phyloP scores from a whole-genome alignment of 64 coral and sea anemone species.

The Actinia equina region DNA sequence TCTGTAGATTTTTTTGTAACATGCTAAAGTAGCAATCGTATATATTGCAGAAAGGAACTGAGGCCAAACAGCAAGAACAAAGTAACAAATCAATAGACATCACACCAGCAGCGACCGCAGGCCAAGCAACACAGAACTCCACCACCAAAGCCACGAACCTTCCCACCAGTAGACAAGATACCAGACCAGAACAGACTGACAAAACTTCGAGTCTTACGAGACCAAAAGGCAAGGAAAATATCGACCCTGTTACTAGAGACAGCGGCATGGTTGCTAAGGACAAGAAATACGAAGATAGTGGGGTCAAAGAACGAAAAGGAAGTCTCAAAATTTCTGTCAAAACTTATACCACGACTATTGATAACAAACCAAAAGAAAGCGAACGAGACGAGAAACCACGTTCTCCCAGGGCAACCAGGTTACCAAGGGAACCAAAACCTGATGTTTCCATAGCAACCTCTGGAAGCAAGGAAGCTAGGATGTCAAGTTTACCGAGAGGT shows the following conservation, averaged over 20 bases:
- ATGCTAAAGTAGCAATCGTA: not conserved
- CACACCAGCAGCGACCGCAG: slow-evolving; percentile 17
- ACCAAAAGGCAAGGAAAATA: slow-evolving; percentile 19
- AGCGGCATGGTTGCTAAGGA: not conserved
- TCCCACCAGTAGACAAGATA: not conserved
- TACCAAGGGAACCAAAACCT: not conserved
- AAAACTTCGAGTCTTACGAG: not conserved
- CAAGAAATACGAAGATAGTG: not conserved
- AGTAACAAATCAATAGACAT: not conserved
- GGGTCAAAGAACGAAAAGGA: not conserved
- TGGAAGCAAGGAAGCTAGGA: not conserved
- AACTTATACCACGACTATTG: not conserved
- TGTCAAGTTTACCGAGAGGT: not conserved
- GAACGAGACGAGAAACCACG: not conserved
- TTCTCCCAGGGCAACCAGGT: not conserved
- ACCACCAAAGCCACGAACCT: not conserved
- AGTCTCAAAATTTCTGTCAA: not conserved
- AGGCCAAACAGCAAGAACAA: not conserved
- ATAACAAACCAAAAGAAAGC: not conserved
- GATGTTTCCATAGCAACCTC: not conserved
- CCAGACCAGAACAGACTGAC: not conserved
- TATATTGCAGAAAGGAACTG: not conserved
- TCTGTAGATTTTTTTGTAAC: too few species aligned
- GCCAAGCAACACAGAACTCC: slow-evolving; percentile 10
- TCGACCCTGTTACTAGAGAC: not conserved